Conservation (phyloP, 2,888 invertebrate species). For the Thecocarcelia acutangulata region DNA sequence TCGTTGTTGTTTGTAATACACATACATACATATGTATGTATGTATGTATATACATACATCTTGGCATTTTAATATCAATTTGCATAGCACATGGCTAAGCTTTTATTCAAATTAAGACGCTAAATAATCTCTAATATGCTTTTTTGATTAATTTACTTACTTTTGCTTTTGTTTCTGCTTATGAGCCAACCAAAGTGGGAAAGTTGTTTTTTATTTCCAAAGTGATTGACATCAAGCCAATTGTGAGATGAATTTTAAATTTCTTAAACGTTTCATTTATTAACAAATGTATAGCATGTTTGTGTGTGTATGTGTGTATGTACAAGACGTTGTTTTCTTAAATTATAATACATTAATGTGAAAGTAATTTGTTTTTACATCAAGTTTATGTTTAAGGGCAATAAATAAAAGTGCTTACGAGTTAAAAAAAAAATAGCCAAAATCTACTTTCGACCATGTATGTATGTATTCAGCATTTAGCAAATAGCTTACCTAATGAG, state of each 20-base stretch:
- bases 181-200: conserved; percentile 50
- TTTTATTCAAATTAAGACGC: conserved; percentile 34
- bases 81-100: background rate
- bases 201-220: conserved; percentile 49
- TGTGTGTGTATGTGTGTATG: background rate
- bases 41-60: too few species aligned
- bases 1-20: background rate
- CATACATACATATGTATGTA: too few species aligned
- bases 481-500: conserved; percentile 25
- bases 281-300: background rate
- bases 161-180: background rate
- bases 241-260: conserved; percentile 64
- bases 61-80: conserved; percentile 34
- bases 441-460: too few species aligned
- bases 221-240: conserved; percentile 55
- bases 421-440: background rate
- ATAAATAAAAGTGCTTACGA: conserved; percentile 35
- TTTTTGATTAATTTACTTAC: conserved; percentile 28
- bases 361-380: conserved; percentile 38
- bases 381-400: conserved; percentile 52
- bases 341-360: conserved; percentile 40
- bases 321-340: conserved; percentile 47
- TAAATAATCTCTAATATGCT: conserved; percentile 13
- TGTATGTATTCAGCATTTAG: background rate
- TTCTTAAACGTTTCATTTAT: conserved; percentile 36